Conservation (phyloP, 2,888 invertebrate species). For the Cerastis leucographa region DNA sequence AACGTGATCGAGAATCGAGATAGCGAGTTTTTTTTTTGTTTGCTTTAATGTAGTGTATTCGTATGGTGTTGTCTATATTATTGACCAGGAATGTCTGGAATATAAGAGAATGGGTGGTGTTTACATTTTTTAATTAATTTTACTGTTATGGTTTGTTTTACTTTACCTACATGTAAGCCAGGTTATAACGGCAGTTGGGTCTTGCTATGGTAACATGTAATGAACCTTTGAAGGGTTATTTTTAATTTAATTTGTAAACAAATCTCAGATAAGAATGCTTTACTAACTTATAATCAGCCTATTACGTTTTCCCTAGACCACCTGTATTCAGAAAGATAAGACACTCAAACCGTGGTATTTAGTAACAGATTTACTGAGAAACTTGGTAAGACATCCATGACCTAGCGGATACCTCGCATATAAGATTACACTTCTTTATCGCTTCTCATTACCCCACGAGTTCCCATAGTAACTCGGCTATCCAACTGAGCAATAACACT, state of each 20-base stretch:
- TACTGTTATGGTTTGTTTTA: neutral
- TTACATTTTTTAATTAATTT: conserved; percentile 28
- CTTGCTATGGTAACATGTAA: neutral
- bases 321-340: too few species aligned
- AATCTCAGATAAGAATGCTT: neutral
- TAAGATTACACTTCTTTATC: neutral
- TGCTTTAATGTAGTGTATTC: conserved; percentile 25
- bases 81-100: conserved; percentile 4
- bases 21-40: conserved; percentile 26
- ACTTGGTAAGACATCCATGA: neutral
- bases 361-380: neutral
- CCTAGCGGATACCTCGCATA: neutral
- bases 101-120: conserved; percentile 6
- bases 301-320: too few species aligned
- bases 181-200: neutral
- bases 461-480: conserved; percentile 40
- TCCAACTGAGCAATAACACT: conserved; percentile 29
- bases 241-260: neutral
- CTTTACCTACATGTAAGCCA: neutral
- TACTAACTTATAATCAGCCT: neutral
- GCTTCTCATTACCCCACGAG: conserved; percentile 10
- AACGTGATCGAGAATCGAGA: conserved; percentile 52
- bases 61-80: conserved; percentile 24
- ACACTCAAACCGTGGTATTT: neutral
- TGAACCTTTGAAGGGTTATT: too few species aligned